phyloP scores from a whole-genome alignment of 2,888 invertebrate species.

The Volucella inflata region DNA sequence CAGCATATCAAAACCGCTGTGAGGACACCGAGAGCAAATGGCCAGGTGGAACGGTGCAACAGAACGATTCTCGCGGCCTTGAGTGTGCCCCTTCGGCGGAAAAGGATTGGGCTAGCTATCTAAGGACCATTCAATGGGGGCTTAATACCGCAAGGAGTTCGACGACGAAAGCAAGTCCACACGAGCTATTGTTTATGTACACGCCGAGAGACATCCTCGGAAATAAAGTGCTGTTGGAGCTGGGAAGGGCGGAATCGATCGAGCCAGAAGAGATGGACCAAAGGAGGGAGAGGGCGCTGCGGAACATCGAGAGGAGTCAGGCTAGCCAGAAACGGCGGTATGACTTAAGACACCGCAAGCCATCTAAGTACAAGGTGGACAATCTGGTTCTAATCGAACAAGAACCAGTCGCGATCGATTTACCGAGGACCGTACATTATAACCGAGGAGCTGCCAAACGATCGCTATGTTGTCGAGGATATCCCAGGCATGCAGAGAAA shows the following conservation, averaged over 20 bases:
- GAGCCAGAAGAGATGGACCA: constrained; percentile 4
- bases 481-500: too few species aligned
- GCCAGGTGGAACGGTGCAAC: constrained; percentile 5
- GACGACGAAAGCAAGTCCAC: constrained; percentile 27
- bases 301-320: constrained; percentile 9
- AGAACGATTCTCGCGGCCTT: neutral
- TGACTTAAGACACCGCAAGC: neutral
- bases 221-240: constrained; percentile 10
- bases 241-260: constrained; percentile 15
- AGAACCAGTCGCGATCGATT: neutral
- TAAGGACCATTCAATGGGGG: constrained; percentile 6
- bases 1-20: constrained; percentile 75
- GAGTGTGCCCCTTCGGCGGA: neutral
- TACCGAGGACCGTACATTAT: neutral
- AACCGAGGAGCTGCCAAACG: neutral
- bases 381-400: neutral
- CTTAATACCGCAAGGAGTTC: constrained; percentile 24
- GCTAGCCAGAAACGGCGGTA: neutral
- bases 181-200: constrained; percentile 16
- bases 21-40: constrained; percentile 72
- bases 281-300: constrained; percentile 6
- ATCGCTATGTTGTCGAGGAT: neutral
- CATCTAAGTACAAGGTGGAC: neutral
- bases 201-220: constrained; percentile 12
- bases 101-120: too few species aligned